Evolutionary conservation across 2,888 invertebrate genomes (phyloP).

Genomic region (Erannis defoliaria): DNA sequence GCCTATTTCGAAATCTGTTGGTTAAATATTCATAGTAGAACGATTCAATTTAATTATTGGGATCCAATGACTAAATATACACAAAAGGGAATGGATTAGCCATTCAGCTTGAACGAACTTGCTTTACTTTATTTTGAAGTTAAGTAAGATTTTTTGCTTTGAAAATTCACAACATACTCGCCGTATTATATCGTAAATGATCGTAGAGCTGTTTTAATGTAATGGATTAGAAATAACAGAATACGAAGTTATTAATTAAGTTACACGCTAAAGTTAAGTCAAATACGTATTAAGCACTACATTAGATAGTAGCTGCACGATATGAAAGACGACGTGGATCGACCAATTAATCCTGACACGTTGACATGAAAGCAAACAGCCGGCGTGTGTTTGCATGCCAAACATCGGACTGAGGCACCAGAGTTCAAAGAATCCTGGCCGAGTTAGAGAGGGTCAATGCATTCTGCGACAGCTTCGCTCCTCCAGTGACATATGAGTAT

Average conservation of each 20-base stretch:
- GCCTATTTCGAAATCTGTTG: neutral
- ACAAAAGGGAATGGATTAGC: too few relatives aligned
- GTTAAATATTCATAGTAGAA: neutral
- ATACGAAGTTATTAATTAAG: neutral
- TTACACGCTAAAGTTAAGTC: constrained; percentile 2
- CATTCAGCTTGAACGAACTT: too few relatives aligned
- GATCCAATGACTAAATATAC: too few relatives aligned
- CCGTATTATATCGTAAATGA: too few relatives aligned
- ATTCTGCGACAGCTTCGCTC: constrained; percentile 66
- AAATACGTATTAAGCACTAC: constrained; percentile 52
- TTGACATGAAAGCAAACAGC: constrained; percentile 46
- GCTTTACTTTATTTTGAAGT: too few relatives aligned
- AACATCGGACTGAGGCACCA: constrained; percentile 46
- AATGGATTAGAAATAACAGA: too few relatives aligned
- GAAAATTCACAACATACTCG: too few relatives aligned
- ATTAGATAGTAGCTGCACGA: constrained; percentile 57
- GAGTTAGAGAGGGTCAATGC: constrained; percentile 59
- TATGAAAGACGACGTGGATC: constrained; percentile 44
- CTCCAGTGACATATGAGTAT: constrained; percentile 78
- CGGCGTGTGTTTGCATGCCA: constrained; percentile 40
- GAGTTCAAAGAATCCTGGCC: constrained; percentile 59
- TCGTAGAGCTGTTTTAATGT: too few relatives aligned
- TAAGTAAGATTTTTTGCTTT: too few relatives aligned
- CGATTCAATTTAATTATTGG: neutral
- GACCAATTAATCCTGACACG: constrained; percentile 56